Conservation (phyloP, 2,888 invertebrate genomes). For the Girardia tigrina region DNA sequence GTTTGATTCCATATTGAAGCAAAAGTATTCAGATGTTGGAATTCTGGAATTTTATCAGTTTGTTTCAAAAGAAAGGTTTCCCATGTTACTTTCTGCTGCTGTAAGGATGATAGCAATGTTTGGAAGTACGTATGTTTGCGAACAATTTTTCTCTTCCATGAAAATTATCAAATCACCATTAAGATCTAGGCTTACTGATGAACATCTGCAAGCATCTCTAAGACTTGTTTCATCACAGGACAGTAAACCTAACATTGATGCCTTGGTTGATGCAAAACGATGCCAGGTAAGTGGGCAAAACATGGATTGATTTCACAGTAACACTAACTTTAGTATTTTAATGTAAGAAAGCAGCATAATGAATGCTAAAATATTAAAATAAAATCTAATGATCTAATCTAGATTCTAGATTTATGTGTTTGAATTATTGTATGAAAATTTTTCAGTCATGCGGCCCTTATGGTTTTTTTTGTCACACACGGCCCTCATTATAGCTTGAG, state of each 20-base stretch:
- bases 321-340: neutral
- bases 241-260: neutral
- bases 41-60: neutral
- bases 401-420: too few relatives aligned
- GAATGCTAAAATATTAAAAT: too few relatives aligned
- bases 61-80: neutral
- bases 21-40: neutral
- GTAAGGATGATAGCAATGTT: neutral
- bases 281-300: neutral
- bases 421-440: too few relatives aligned
- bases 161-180: too few relatives aligned
- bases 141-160: neutral
- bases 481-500: too few relatives aligned
- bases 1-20: neutral
- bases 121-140: neutral
- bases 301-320: neutral
- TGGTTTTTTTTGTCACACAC: too few relatives aligned
- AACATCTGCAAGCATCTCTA: neutral
- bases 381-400: too few relatives aligned
- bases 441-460: too few relatives aligned
- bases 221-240: neutral
- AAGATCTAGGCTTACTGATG: neutral
- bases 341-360: neutral
- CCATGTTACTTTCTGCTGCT: neutral
- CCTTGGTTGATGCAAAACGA: neutral